Conservation (phyloP, 2,888 invertebrate genomes). For the Tenthredo distinguenda region DNA sequence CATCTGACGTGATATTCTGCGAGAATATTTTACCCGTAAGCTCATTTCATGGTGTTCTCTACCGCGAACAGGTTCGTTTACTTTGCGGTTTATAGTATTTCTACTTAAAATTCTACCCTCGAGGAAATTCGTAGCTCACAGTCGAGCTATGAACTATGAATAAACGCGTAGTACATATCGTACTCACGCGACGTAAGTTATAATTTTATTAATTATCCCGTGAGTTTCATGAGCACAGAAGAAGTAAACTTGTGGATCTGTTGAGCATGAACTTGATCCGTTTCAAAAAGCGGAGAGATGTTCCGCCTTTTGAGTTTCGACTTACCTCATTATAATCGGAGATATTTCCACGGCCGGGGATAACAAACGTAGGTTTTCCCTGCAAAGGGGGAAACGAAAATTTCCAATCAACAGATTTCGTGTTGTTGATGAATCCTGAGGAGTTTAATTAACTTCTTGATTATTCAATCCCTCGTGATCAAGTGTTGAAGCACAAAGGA, state of each 20-base stretch:
- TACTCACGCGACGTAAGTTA: background rate
- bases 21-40: background rate
- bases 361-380: background rate
- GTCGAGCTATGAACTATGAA: background rate
- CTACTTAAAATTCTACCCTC: constrained; percentile 17
- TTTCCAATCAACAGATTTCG: constrained; percentile 16
- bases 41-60: background rate
- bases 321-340: background rate
- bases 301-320: background rate
- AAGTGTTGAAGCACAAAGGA: constrained; percentile 18
- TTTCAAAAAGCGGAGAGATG: background rate
- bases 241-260: constrained; percentile 25
- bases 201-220: background rate
- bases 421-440: background rate
- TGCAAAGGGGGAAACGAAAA: background rate
- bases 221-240: constrained; percentile 37
- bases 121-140: background rate
- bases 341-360: background rate
- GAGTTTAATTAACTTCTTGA: constrained; percentile 41
- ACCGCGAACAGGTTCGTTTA: background rate
- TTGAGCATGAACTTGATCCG: constrained; percentile 22
- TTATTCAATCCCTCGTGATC: constrained; percentile 25
- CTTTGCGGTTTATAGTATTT: background rate
- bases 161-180: background rate
- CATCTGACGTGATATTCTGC: background rate